A percentile compares a stretch with the other conserved stretches of the same genome.
Evolutionary conservation across 1,140 invertebrate species (phyloP).

Genomic region (Drosophila dunni): DNA sequence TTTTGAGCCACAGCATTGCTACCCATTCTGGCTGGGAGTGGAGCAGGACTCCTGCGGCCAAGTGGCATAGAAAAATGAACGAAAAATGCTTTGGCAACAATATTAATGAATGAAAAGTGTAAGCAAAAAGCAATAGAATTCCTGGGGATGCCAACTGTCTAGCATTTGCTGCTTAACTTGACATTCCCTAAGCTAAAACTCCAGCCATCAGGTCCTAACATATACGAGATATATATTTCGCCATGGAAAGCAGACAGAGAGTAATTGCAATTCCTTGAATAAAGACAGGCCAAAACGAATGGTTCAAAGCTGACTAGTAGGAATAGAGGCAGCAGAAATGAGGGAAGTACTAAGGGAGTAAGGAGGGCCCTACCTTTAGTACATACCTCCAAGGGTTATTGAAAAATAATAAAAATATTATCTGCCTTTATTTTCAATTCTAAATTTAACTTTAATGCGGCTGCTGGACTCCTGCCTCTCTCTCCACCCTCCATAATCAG

Average conservation of each 20-base stretch:
- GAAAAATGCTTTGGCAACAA: conserved; percentile 71
- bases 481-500: conserved; percentile 35
- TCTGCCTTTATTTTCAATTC: not conserved
- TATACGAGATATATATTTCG: conserved; percentile 17
- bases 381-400: not conserved
- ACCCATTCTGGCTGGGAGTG: not conserved
- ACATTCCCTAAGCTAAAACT: conserved; percentile 32
- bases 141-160: conserved; percentile 44
- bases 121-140: conserved; percentile 25
- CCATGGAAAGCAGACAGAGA: conserved; percentile 55
- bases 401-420: not conserved
- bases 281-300: conserved; percentile 41
- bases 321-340: not conserved
- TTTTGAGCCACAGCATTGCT: conserved; percentile 11
- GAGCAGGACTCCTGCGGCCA: conserved; percentile 20
- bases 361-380: not conserved
- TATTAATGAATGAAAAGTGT: conserved; percentile 62
- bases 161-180: conserved; percentile 35
- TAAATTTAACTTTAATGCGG: not conserved
- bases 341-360: not conserved
- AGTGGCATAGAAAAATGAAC: conserved; percentile 63
- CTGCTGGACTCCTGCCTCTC: not conserved
- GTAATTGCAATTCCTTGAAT: conserved; percentile 50
- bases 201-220: conserved; percentile 2
- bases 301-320: conserved; percentile 26